phyloP scores from a whole-genome alignment of 2,888 invertebrate species.

The Sthenelais limicola region DNA sequence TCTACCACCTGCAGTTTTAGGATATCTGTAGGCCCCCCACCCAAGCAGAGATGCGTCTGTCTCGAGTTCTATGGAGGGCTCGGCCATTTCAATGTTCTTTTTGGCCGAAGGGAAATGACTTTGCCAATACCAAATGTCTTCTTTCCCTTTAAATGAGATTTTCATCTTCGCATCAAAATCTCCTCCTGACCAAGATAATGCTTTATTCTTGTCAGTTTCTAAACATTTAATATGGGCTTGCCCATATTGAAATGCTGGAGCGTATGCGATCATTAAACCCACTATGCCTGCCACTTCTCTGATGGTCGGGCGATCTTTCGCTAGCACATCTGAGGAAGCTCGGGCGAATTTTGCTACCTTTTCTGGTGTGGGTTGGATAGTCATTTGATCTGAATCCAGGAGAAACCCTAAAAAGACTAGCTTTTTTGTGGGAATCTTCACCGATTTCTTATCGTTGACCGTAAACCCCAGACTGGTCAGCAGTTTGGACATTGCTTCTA shows the following conservation, averaged over 20 bases:
- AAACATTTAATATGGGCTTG: not conserved
- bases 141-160: not conserved
- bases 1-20: not conserved
- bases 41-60: not conserved
- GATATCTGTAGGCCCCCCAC: not conserved
- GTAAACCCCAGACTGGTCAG: not conserved
- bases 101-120: too few relatives aligned
- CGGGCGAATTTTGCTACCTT: not conserved
- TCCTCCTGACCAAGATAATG: not conserved
- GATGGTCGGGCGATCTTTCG: not conserved
- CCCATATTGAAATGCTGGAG: slow-evolving; percentile 1
- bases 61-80: not conserved
- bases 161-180: not conserved
- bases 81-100: too few relatives aligned
- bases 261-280: not conserved
- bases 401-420: slow-evolving; percentile 1
- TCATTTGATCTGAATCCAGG: not conserved
- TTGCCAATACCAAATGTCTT: not conserved
- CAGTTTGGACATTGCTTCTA: not conserved
- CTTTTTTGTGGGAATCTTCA: not conserved
- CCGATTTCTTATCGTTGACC: not conserved
- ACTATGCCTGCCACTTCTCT: not conserved
- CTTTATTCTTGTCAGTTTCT: not conserved
- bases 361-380: not conserved
- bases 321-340: not conserved